These are phyloP conservation scores for Agonopterix alstromeriana DNA, from an alignment of 2,888 invertebrate species.

Conservation along the genomic window DNA sequence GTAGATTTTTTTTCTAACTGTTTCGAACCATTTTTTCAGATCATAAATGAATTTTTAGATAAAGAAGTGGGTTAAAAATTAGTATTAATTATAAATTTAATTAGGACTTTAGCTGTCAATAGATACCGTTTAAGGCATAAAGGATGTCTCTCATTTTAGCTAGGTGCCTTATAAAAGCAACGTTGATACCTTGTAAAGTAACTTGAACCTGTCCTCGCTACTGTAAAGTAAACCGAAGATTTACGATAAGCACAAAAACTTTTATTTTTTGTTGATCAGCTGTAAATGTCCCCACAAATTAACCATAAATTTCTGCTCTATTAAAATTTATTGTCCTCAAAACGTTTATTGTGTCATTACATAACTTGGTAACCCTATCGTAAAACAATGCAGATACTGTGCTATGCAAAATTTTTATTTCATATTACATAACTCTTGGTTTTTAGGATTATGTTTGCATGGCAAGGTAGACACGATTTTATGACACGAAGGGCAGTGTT, in stretches of 20 bases:
- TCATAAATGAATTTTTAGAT: too few species aligned
- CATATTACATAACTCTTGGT: constrained; percentile 40
- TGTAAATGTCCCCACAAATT: constrained; percentile 67
- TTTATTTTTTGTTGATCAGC: constrained; percentile 54
- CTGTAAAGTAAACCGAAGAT: constrained; percentile 13
- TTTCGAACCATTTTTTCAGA: too few species aligned
- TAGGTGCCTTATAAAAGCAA: too few species aligned
- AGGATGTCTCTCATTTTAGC: too few species aligned
- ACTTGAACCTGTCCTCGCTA: too few species aligned
- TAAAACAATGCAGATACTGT: constrained; percentile 61
- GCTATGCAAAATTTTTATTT: constrained; percentile 47
- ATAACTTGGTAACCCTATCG: constrained; percentile 67
- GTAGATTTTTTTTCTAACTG: too few species aligned
- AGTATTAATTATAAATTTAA: too few species aligned
- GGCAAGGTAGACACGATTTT: constrained; percentile 48
- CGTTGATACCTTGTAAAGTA: too few species aligned
- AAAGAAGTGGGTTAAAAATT: too few species aligned
- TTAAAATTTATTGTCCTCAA: constrained; percentile 66
- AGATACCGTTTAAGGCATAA: too few species aligned
- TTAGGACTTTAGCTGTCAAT: too few species aligned
- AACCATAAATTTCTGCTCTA: constrained; percentile 67
- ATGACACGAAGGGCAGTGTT: constrained; percentile 63
- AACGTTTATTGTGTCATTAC: constrained; percentile 65
- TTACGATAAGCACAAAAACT: constrained; percentile 37
- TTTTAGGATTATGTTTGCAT: constrained; percentile 48